A percentile compares a stretch with the other conserved stretches of the same genome.
These are phyloP conservation scores for Brachionus asplanchnoidis DNA, from an alignment of 1,140 invertebrate genomes.

Conservation along the genomic window DNA sequence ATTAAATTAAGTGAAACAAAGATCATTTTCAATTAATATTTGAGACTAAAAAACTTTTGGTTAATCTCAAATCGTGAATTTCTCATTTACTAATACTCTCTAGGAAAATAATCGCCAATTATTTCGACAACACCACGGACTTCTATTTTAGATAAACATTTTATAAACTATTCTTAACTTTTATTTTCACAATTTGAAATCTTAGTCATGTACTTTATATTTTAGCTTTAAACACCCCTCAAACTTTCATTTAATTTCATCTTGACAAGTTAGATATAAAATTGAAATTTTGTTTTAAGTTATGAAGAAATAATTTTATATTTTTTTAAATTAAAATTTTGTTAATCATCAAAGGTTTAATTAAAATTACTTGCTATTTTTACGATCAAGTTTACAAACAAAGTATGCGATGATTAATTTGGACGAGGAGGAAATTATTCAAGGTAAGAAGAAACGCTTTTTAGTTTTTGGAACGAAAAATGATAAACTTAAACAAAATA, in stretches of 20 bases:
- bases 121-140: background rate
- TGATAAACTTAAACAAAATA: conserved; percentile 5
- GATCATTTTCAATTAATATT: background rate
- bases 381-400: background rate
- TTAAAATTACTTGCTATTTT: background rate
- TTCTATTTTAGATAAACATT: background rate
- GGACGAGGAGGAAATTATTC: conserved; percentile 27
- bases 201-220: conserved; percentile 13
- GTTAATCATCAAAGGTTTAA: conserved; percentile 12
- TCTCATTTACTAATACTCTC: background rate
- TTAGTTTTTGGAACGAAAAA: background rate
- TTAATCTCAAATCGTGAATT: background rate
- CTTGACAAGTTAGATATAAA: background rate
- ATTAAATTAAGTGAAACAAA: background rate
- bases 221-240: background rate
- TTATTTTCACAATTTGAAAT: conserved; percentile 15
- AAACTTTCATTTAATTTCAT: background rate
- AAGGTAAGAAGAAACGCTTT: background rate
- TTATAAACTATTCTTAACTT: background rate
- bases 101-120: background rate
- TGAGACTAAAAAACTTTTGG: background rate
- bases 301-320: background rate
- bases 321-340: background rate
- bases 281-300: background rate
- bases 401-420: conserved; percentile 36